These are phyloP conservation scores for Drosophila picticornis DNA, from an alignment of 2,888 invertebrate species.

Conservation along the genomic window DNA sequence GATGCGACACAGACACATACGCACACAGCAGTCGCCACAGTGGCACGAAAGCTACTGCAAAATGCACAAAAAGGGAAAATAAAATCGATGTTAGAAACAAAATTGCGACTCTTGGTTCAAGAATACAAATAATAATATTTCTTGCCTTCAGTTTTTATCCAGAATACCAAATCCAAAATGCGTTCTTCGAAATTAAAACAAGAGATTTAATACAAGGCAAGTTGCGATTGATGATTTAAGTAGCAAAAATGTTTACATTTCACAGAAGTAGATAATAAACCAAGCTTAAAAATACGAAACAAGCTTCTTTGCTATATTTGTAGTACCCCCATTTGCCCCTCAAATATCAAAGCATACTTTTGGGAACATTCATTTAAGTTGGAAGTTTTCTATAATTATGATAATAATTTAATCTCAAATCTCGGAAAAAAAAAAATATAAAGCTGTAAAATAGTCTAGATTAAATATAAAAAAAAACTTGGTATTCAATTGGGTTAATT, in stretches of 20 bases:
- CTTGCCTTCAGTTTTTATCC: neutral
- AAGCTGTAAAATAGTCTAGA: neutral
- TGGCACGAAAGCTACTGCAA: neutral
- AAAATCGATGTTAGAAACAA: neutral
- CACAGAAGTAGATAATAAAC: neutral
- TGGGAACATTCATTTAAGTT: neutral
- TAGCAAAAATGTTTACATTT: neutral
- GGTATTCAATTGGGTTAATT: neutral
- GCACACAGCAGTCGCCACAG: slow-evolving; percentile 24
- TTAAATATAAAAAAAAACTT: neutral
- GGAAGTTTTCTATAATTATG: neutral
- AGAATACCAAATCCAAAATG: neutral
- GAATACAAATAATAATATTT: neutral
- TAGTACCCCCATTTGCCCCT: neutral
- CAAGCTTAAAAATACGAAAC: neutral
- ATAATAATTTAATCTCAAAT: neutral
- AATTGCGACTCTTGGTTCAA: neutral
- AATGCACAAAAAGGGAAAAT: neutral
- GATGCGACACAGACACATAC: slow-evolving; percentile 47
- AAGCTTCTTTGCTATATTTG: neutral
- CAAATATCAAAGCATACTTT: slow-evolving; percentile 5
- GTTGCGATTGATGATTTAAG: neutral
- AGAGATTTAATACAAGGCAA: neutral
- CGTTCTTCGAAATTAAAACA: neutral
- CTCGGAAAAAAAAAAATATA: too few relatives aligned